Base-by-base conservation (phyloP, 2,797 vertebrate species). In the Australoheros facetus region DNA sequence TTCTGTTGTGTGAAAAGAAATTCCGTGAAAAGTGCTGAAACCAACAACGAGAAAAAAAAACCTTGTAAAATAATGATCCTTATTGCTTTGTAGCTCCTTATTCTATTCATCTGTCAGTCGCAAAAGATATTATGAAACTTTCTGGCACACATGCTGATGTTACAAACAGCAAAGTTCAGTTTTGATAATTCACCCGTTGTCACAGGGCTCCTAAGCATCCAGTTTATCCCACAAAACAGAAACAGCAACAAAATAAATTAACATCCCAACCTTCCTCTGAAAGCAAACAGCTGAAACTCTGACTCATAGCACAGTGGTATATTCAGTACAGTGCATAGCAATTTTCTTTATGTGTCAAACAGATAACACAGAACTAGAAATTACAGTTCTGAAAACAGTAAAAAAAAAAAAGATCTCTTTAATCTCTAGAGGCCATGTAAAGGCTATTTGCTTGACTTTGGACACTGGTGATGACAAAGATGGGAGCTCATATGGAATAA, bases 401-500 rank as follows among this genome's bases (percentile, higher is more conserved):
- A 45, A 45, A 64, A 51, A 51, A 42, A 19, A 51, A 51, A 19
- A 19, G 7, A 19, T 9, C 76, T 81, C 34, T 53, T 55, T 39
- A 37, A 60, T 80, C 75, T 75, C 59, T 32, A 39, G 74, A 79
- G 53, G 71, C 53, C 66, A 56, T 8, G 3, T 59, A 64, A 53
- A 53, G 37, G 32, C 75, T 73, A 77, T 84, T 84, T 82, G 13
- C 55, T 78, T 77, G 71, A 82, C 60, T 87, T 56, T 77, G 58
- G 71, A 77, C 76, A 32, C n/a, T 9, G 62, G 19, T 30, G 17
- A 30, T 75, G 84, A 86, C 56, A 77, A 55, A 82, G 9, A 75
- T 30, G 13, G 56, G 62, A 86, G 23, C 34, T 66, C 28, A 77
- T 28, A 54, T 6, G 30, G 19, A 75, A 81, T 77, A 87, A 88